Percentiles rank a stretch among this genome's conserved stretches.
phyloP scores from a whole-genome alignment of 2,113 vertebrate species.

The Chunga burmeisteri region DNA sequence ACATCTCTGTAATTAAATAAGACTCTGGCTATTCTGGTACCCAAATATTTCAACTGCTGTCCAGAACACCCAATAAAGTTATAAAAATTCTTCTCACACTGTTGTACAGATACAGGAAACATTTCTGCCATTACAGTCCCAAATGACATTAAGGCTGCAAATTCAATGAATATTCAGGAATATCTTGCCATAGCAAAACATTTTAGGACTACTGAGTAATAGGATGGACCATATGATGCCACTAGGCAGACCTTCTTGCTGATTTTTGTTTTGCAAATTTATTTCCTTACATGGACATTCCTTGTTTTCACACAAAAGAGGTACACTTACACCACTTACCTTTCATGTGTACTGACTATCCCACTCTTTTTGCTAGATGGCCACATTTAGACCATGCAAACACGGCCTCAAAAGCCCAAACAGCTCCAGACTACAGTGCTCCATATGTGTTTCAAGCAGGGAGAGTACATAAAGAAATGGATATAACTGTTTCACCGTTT shows the following conservation, averaged over 20 bases:
- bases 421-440: not conserved
- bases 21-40: not conserved
- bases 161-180: not conserved
- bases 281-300: not conserved
- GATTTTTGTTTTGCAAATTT: not conserved
- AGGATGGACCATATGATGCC: not conserved
- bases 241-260: not conserved
- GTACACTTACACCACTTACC: not conserved
- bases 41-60: not conserved
- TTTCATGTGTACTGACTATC: not conserved
- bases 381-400: not conserved
- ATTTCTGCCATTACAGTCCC: not conserved
- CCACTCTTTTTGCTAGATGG: not conserved
- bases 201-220: not conserved
- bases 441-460: not conserved
- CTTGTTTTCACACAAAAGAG: not conserved
- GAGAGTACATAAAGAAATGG: not conserved
- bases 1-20: not conserved
- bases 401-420: not conserved
- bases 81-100: not conserved
- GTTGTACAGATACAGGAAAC: not conserved
- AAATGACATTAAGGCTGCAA: not conserved
- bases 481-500: not conserved
- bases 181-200: not conserved
- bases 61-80: not conserved